Evolutionary conservation across 2,888 invertebrate species (phyloP), one percentile per base, ranked within the genome.

Genomic region (Drosophila greeni): DNA sequence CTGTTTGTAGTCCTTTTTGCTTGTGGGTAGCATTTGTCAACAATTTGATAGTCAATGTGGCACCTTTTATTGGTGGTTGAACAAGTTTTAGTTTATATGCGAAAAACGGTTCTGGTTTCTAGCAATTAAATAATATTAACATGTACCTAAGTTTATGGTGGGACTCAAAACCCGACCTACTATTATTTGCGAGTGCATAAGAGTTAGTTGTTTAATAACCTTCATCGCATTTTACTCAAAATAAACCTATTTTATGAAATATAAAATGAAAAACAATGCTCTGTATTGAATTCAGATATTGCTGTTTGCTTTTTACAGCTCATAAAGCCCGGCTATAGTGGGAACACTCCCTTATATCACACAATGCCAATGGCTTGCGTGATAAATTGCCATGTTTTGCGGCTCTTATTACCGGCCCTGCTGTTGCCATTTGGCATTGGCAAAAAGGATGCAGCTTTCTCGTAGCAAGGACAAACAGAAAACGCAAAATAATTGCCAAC

Each of bases 401-500:
- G 33, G 49, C 53, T 37, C 33, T 70, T 62, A 34, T 18, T 40
- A 23, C 48, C 64, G n/a, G 43, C 37, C 56, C 70, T 57, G 53
- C 64, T 69, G 68, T 56, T 69, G 61, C 40, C 54, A 42, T 66
- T 67, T 76, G 60, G 57, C 65, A 34, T 47, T 40, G 43, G 29
- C 54, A 29, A 34, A 59, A 56, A 62, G 69, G 64, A 57, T 70
- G 70, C 64, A 49, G 39, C 54, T 59, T 56, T 51, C 43, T 31
- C 56, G 52, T 34, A 51, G 42, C 70, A 71, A 82, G 79, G 51
- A 62, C 77, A 60, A 66, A 45, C 57, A 53, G 37, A 42, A 34
- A 60, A 65, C 39, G 60, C 72, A 60, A 37, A 64, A 68, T 77
- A 82, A 76, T 70, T 79, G 66, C 49, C 45, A 37, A 55, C 55